Base-by-base conservation (phyloP, 30 jellyfish, hydroid and myxozoan species). In the Hydra vulgaris region DNA sequence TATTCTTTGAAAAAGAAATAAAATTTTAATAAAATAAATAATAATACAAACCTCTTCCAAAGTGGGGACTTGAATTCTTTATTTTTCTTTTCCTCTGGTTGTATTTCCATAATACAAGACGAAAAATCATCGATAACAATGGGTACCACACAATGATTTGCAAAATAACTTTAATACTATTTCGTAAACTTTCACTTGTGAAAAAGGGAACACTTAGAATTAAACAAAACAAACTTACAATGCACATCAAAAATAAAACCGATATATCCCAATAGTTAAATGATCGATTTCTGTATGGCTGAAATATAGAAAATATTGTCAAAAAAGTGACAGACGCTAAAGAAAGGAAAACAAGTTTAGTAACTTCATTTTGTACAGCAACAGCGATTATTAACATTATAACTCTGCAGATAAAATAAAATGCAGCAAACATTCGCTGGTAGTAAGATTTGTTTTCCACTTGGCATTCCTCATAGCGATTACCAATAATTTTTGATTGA, bases 211-310 rank as follows among this genome's bases (percentile, higher is more conserved):
- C 95, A 27, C 89, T 74, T 72, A 82, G 88, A 19, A 86, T 86
- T 70, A 91, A 55, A 53, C 91, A 80, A 22, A 91, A 86, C 54
- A 91, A 54, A 52, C 95, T 86, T 71, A 91, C 80, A 0, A 91
- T 21, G 70, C 95, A 80, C 94, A 91, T 76, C 74, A 86, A 81
- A 7, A 89, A 76, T n/a, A 91, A 84, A 23, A 91, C 25, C 0
- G 85, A 69, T 17, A 74, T 74, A 82, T 91, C 97, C 97, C 97
- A 91, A 26, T 86, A 86, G 69, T 91, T 91, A 90, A 83, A 71
- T 25, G 97, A 71, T 90, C 89, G 76, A 19, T 82, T 27, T 76
- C 80, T 81, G 82, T 91, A 91, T 0, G 97, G 97, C 55, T 91
- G 95, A 76, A 72, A 85, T 87, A 89, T 77, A 40, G 90, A 54